These are phyloP conservation scores for Noctilio leporinus DNA, from an alignment of 2,113 vertebrate species.

Conservation along the genomic window DNA sequence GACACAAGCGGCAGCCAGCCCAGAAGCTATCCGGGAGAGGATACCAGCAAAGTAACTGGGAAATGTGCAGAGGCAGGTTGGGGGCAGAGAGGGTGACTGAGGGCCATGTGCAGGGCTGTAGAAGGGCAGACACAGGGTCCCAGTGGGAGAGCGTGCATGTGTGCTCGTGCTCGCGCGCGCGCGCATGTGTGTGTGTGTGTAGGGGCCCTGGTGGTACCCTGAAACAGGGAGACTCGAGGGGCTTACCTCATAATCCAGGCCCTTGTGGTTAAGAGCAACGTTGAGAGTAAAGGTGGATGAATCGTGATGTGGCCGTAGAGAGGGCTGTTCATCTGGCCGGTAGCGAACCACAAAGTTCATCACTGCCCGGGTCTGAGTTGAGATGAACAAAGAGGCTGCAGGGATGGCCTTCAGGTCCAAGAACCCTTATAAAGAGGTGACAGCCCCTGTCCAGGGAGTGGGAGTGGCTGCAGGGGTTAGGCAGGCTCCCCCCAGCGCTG, in stretches of 20 bases:
- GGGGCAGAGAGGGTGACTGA: background rate
- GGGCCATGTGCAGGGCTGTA: rapidly evolving
- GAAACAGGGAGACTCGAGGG: background rate
- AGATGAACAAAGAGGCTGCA: rapidly evolving
- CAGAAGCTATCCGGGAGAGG: background rate
- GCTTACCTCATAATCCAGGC: slow-evolving; percentile 84
- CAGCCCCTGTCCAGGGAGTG: background rate
- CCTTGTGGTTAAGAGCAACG: slow-evolving; percentile 86
- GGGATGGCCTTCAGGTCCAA: rapidly evolving
- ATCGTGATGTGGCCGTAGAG: slow-evolving; percentile 88
- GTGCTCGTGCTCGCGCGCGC: no score
- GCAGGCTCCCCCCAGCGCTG: background rate
- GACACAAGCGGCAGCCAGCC: background rate
- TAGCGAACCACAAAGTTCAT: slow-evolving; percentile 96
- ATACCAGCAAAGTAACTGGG: background rate
- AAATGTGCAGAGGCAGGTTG: rapidly evolving
- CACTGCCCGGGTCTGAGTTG: slow-evolving; percentile 82
- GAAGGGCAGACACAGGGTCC: background rate
- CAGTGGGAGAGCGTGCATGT: rapidly evolving
- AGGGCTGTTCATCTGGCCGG: slow-evolving; percentile 88
- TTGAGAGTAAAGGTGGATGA: slow-evolving; percentile 92
- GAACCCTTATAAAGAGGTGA: background rate
- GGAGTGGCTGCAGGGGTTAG: background rate
- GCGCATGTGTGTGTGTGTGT: no score
- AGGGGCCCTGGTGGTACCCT: background rate